Evolutionary conservation across 2,113 vertebrate species (phyloP), one percentile per base, ranked within the genome.

Genomic region (Misgurnus mizolepis): DNA sequence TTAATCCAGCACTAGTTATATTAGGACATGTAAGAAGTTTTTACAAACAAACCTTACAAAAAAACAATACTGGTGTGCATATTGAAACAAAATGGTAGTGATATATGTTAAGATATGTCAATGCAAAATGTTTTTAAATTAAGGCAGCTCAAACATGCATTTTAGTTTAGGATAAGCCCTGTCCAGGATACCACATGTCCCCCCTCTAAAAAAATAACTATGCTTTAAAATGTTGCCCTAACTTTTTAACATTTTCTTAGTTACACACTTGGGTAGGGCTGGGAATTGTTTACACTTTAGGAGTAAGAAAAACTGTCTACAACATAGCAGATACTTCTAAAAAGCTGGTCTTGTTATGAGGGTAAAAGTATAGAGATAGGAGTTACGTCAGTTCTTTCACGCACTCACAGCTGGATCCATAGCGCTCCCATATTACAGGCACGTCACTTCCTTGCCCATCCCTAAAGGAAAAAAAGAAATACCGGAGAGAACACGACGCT

Each of bases 381-480:
- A n/a, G 6, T 18, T 8, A 6, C 55, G 55, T 58, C 55, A 18
- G 55, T 18, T 18, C 55, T 58, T 15, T 55, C 14, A 55, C 14
- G 5, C 50, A 58, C 55, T 18, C 17, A 18, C 34, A 75, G 62
- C 14, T 74, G 50, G 6, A 74, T 7, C 40, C 49, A 66, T 5
- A 80, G 68, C 49, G 43, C 79, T 81, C 76, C 72, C 69, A 40
- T 68, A 40, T 58, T 53, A 84, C 73, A 78, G 80, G 66, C 79
- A 90, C 93, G 93, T 94, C 93, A 94, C 92, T 93, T 94, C 93
- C 93, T 92, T 72, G 85, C 93, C 92, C 92, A 92, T 93, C 93
- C 93, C 92, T 18, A 90, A 88, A 91, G 92, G 91, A 89, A 89
- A 86, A 88, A 89, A 86, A 85, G 84, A 89, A 91, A 90, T 87